These are phyloP conservation scores for Myiozetetes cayanensis DNA, from an alignment of 2,113 vertebrate genomes.

Conservation along the genomic window DNA sequence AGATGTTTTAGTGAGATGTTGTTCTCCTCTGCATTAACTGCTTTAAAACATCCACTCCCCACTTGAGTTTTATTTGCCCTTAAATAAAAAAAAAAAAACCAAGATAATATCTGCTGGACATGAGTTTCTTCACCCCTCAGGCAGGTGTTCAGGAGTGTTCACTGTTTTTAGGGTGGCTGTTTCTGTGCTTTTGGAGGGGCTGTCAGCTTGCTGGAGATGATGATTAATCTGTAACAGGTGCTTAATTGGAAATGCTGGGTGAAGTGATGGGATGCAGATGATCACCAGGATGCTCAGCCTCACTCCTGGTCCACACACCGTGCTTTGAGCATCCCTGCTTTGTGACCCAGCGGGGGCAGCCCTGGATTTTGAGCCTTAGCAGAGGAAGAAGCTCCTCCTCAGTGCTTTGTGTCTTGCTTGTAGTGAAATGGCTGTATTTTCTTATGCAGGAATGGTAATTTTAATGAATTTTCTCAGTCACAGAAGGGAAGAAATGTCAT, in stretches of 20 bases:
- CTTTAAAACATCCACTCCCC: not conserved
- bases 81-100: not conserved
- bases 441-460: not conserved
- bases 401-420: not conserved
- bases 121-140: not conserved
- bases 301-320: not conserved
- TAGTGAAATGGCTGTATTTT: not conserved
- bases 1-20: not conserved
- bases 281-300: not conserved
- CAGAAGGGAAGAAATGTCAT: not conserved
- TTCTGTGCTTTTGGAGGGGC: not conserved
- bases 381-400: not conserved
- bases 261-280: not conserved
- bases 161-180: not conserved
- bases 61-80: not conserved
- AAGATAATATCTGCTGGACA: not conserved
- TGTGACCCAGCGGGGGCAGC: accelerated
- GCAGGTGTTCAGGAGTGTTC: not conserved
- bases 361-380: not conserved
- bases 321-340: not conserved
- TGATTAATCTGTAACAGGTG: not conserved
- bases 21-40: not conserved
- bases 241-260: not conserved
- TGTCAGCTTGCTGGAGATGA: not conserved
- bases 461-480: not conserved